Evolutionary conservation across 2,113 vertebrate species (phyloP), one percentile per base, ranked within the genome.

Genomic region (Lamprologus callipterus): DNA sequence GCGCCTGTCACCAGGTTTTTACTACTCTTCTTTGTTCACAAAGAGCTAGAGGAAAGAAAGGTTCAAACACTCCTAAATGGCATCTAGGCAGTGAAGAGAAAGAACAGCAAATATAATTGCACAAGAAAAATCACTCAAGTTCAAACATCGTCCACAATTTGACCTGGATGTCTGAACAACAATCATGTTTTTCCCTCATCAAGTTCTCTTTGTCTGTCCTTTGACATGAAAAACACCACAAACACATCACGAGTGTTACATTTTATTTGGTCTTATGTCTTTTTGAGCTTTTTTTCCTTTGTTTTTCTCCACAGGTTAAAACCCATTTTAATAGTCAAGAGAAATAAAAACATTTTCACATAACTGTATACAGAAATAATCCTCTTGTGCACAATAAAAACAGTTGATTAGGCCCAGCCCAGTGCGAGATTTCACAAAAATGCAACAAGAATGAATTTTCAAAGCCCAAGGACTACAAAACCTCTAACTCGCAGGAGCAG

Each of bases 351-450:
- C 85, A 93, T 89, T 80, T 94, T 94, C 94, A 95, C 95, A 95
- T 90, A 94, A 94, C 87, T 90, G 93, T 91, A 90, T 91, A 95
- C 85, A 94, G 89, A 94, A 93, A 94, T 87, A 91, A 90, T 90
- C 87, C 89, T 93, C 89, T 94, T 85, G 79, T 88, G 89, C 85
- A 92, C 63, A 92, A 94, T 92, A 95, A 93, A 93, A 95, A 94
- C 85, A 91, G 89, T 91, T 94, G 93, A 96, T 97, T 95, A 97
- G 96, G 96, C 96, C 96, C 96, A 96, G 96, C 96, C 96, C 96
- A 96, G 95, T 96, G 95, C 80, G 91, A 94, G 91, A 95, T 94
- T 94, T 94, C 86, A 93, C 91, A 94, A 85, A 92, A 90, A 92
- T 84, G 91, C 92, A 94, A 91, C 81, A 87, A 88, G 37, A 53